Percentiles rank a stretch among this genome's conserved stretches.
Conservation (phyloP, 1,140 invertebrate genomes). For the Drosophila sechellia region DNA sequence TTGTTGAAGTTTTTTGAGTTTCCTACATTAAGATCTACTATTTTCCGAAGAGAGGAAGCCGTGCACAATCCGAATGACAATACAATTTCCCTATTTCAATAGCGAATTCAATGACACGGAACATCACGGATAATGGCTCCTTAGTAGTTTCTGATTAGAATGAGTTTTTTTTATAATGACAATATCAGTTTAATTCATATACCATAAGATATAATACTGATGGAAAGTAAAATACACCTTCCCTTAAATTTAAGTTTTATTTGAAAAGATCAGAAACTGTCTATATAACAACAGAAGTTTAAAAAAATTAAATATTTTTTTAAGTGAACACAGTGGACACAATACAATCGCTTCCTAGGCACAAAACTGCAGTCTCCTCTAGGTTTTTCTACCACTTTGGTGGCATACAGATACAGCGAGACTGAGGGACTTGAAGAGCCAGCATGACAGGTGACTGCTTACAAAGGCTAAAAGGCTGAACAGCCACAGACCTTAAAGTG, state of each 20-base stretch:
- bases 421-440: conserved; percentile 32
- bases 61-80: conserved; percentile 53
- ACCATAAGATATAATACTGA: too few species aligned
- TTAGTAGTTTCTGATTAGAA: too few species aligned
- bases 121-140: too few species aligned
- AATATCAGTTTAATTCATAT: too few species aligned
- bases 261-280: too few species aligned
- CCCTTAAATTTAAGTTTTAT: too few species aligned
- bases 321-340: conserved; percentile 25
- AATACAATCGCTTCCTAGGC: conserved; percentile 33
- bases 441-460: conserved; percentile 58
- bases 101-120: too few species aligned
- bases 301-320: neutral
- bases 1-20: conserved; percentile 62
- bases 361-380: conserved; percentile 9
- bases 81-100: too few species aligned
- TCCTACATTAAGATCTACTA: conserved; percentile 75
- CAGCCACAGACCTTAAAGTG: conserved; percentile 33
- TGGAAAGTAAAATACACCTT: too few species aligned
- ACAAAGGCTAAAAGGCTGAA: conserved; percentile 58
- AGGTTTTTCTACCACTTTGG: conserved; percentile 16
- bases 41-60: conserved; percentile 63
- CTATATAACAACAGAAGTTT: too few species aligned
- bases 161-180: too few species aligned
- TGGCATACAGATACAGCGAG: conserved; percentile 7